Conservation (phyloP, 1,140 invertebrate species). For the Ceratosolen fusciceps region DNA sequence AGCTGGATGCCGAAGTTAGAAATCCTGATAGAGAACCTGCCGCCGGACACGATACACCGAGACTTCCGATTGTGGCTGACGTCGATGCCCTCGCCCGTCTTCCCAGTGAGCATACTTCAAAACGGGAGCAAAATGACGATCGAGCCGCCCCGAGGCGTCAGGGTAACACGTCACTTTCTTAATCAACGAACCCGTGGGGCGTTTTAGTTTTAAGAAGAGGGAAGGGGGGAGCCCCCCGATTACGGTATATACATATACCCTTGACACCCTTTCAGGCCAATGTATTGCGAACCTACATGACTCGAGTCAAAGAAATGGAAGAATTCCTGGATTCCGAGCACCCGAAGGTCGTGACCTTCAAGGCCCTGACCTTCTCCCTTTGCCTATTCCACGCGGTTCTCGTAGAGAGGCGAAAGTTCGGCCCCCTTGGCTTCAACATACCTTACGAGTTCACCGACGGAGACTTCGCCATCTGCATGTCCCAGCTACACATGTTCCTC, state of each 20-base stretch:
- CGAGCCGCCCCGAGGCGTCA: conserved; percentile 78
- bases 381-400: conserved; percentile 82
- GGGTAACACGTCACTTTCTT: too few relatives aligned
- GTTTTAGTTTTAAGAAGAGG: too few relatives aligned
- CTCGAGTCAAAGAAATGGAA: conserved; percentile 70
- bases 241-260: conserved; percentile 2
- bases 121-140: conserved; percentile 83
- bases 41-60: conserved; percentile 71
- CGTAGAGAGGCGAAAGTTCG: conserved; percentile 81
- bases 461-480: conserved; percentile 81
- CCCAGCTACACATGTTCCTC: conserved; percentile 79
- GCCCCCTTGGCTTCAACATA: conserved; percentile 82
- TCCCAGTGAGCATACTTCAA: conserved; percentile 80
- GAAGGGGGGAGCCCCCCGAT: too few relatives aligned
- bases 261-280: conserved; percentile 72
- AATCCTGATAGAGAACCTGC: conserved; percentile 73
- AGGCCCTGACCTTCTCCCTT: conserved; percentile 78
- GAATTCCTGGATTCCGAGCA: conserved; percentile 72
- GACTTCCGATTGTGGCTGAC: conserved; percentile 83
- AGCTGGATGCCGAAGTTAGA: conserved; percentile 80
- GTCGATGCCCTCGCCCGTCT: conserved; percentile 77
- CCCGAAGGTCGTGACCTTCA: conserved; percentile 74
- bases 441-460: conserved; percentile 84
- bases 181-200: too few relatives aligned
- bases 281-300: conserved; percentile 75